phyloP scores from a whole-genome alignment of 2,113 vertebrate species.

The Oncorhynchus tshawytscha region DNA sequence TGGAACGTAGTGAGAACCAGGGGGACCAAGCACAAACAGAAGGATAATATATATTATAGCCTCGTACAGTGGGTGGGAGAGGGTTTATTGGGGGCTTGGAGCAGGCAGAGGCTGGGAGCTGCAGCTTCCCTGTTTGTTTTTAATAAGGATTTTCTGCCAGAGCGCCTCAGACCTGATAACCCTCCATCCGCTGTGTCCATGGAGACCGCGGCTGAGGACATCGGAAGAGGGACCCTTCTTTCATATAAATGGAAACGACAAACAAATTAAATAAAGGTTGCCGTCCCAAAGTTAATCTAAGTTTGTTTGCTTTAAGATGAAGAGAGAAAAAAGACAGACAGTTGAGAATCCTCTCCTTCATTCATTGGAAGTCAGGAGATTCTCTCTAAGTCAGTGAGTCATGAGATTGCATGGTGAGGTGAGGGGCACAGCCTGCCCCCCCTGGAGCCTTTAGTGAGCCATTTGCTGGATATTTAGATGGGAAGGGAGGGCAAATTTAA shows the following conservation, averaged over 20 bases:
- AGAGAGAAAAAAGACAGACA: not conserved
- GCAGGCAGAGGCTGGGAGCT: not conserved
- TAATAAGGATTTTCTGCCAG: conserved; percentile 52
- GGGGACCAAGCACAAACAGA: not conserved
- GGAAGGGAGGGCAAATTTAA: not conserved
- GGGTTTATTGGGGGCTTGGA: not conserved
- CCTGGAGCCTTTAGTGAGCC: not conserved
- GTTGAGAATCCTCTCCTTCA: conserved; percentile 5
- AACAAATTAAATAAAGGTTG: conserved; percentile 44
- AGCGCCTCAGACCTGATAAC: conserved; percentile 43
- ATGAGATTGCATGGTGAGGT: conserved; percentile 75
- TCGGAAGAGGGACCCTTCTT: conserved; percentile 3
- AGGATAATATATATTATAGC: not conserved
- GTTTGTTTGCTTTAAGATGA: conserved; percentile 34
- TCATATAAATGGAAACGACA: conserved; percentile 54
- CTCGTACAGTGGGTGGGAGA: not conserved
- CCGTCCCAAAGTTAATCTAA: conserved; percentile 39
- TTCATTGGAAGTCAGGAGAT: conserved; percentile 73
- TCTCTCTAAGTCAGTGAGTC: conserved; percentile 75
- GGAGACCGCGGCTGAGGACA: conserved; percentile 34
- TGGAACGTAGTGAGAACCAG: not conserved
- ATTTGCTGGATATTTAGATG: not conserved
- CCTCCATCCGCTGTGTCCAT: conserved; percentile 37
- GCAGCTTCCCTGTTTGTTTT: conserved; percentile 46
- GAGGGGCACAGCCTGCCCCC: conserved; percentile 25